phyloP scores from a whole-genome alignment of 2,113 vertebrate species.

The Puma concolor region DNA sequence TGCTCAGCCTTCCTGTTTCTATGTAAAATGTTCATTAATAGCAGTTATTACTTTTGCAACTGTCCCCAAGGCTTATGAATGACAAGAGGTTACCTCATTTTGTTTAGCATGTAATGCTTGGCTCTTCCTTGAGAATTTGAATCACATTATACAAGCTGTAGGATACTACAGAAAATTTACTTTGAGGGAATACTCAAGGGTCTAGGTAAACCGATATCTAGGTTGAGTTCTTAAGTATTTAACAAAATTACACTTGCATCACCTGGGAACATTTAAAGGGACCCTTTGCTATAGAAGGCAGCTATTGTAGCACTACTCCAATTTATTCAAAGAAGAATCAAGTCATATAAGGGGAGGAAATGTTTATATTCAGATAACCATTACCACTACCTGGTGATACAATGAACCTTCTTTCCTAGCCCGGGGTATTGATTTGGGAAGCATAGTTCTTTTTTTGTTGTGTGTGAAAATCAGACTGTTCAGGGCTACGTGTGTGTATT shows the following conservation, averaged over 20 bases:
- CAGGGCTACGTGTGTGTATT: background rate
- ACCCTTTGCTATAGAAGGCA: background rate
- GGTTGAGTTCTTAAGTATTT: conserved; percentile 19
- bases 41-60: background rate
- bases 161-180: conserved; percentile 33
- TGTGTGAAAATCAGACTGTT: background rate
- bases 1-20: conserved; percentile 45
- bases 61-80: background rate
- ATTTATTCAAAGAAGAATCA: background rate
- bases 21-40: background rate
- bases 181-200: background rate
- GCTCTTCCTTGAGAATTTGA: background rate
- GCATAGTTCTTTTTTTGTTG: background rate
- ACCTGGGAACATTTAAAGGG: background rate
- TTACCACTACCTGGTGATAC: background rate
- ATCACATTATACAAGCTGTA: background rate
- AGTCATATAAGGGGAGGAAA: background rate
- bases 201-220: background rate
- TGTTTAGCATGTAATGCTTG: background rate
- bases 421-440: background rate
- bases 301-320: background rate
- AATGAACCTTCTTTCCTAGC: background rate
- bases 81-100: background rate
- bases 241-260: background rate
- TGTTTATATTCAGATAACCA: background rate